Evolutionary conservation across 2,888 invertebrate genomes (phyloP).

Genomic region (Lasioglossum marginatum): DNA sequence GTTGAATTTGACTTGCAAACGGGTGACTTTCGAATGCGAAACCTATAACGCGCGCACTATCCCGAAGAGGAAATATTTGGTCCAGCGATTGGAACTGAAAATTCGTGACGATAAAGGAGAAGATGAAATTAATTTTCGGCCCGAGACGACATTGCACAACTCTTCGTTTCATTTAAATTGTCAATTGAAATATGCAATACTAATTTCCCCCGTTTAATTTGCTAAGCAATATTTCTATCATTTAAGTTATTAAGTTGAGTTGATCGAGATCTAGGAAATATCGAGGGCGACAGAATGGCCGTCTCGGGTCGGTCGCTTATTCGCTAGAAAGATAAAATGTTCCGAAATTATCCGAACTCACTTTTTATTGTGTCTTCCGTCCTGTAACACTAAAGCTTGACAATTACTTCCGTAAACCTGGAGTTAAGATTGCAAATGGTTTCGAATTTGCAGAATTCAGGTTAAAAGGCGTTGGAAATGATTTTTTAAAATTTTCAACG

Average conservation of each 20-base stretch:
- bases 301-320: conserved; percentile 54
- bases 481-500: not conserved
- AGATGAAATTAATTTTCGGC: conserved; percentile 49
- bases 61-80: conserved; percentile 16
- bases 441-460: not conserved
- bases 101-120: conserved; percentile 38
- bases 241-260: not conserved
- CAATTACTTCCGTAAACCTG: not conserved
- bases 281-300: not conserved
- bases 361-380: not conserved
- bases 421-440: not conserved
- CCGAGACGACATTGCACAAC: conserved; percentile 28
- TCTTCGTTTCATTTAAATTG: no score
- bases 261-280: not conserved
- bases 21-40: no score
- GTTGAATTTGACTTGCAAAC: no score
- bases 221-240: no score
- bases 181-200: not conserved
- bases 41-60: conserved; percentile 18
- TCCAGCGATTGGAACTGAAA: conserved; percentile 34
- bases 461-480: not conserved
- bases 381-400: not conserved
- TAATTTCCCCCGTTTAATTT: not conserved
- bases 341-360: conserved; percentile 36
- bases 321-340: conserved; percentile 35